phyloP scores from a whole-genome alignment of 1,140 invertebrate species.

The Pseudomyrmex concolor region DNA sequence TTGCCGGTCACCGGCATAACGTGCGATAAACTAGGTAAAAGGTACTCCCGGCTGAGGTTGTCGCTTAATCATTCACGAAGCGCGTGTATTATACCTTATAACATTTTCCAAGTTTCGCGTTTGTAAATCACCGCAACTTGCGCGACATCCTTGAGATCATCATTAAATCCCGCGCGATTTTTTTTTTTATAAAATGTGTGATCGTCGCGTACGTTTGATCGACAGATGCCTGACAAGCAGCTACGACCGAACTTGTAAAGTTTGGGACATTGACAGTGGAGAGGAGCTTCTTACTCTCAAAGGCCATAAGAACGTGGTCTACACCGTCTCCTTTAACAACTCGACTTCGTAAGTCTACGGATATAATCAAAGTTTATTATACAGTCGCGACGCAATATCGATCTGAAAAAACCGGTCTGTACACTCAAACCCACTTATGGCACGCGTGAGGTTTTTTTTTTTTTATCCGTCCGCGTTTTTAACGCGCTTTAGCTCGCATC shows the following conservation, averaged over 20 bases:
- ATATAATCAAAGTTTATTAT: conserved; percentile 15
- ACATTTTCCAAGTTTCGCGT: not conserved
- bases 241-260: conserved; percentile 94
- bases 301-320: conserved; percentile 93
- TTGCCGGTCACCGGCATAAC: conserved; percentile 92
- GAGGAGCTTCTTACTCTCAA: conserved; percentile 88
- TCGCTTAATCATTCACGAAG: conserved; percentile 15
- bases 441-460: not conserved
- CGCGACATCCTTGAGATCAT: not conserved
- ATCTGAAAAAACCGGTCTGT: not conserved
- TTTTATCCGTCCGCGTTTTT: not conserved
- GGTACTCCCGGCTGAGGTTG: conserved; percentile 75
- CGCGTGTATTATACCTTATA: not conserved
- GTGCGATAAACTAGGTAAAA: conserved; percentile 86
- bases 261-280: conserved; percentile 92
- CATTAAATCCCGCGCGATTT: conserved; percentile 1
- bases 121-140: too few species aligned
- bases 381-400: not conserved
- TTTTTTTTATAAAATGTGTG: not conserved
- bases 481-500: not conserved
- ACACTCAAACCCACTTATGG: too few species aligned
- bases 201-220: not conserved
- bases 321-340: conserved; percentile 91
- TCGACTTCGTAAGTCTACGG: conserved; percentile 88
- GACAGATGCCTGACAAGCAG: conserved; percentile 92